phyloP scores from a whole-genome alignment of 2,797 vertebrate genomes.

The Myotis vivesi region DNA sequence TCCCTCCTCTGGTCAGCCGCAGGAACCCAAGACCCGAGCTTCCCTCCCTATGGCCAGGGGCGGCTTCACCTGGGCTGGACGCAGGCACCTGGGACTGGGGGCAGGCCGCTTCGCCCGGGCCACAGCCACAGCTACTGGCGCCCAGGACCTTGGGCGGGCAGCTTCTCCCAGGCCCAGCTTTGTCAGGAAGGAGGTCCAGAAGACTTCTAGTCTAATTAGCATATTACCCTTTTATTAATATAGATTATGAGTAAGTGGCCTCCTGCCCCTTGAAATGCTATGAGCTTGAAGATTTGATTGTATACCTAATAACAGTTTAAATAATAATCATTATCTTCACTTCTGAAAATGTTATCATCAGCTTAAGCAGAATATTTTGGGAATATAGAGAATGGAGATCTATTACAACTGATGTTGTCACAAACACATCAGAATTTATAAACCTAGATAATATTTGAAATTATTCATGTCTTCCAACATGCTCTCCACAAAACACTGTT shows the following conservation, averaged over 20 bases:
- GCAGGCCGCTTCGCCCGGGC: too few species aligned
- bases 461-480: neutral
- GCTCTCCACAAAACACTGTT: neutral
- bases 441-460: conserved; percentile 29
- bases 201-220: too few species aligned
- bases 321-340: neutral
- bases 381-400: neutral
- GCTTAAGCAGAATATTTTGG: conserved; percentile 10
- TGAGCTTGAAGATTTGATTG: conserved; percentile 1
- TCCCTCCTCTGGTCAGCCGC: too few species aligned
- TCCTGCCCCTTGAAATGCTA: neutral
- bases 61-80: too few species aligned
- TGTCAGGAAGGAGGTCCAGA: too few species aligned
- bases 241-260: neutral
- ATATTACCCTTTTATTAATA: neutral
- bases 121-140: too few species aligned
- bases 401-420: conserved; percentile 10
- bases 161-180: too few species aligned
- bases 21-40: too few species aligned
- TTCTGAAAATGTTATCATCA: conserved; percentile 36
- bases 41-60: too few species aligned
- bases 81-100: too few species aligned
- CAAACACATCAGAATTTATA: neutral
- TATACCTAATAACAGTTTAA: neutral
- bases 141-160: too few species aligned